Evolutionary conservation across 2,113 vertebrate genomes (phyloP), one percentile per base, ranked within the genome.

Genomic region (Haemorhous mexicanus): DNA sequence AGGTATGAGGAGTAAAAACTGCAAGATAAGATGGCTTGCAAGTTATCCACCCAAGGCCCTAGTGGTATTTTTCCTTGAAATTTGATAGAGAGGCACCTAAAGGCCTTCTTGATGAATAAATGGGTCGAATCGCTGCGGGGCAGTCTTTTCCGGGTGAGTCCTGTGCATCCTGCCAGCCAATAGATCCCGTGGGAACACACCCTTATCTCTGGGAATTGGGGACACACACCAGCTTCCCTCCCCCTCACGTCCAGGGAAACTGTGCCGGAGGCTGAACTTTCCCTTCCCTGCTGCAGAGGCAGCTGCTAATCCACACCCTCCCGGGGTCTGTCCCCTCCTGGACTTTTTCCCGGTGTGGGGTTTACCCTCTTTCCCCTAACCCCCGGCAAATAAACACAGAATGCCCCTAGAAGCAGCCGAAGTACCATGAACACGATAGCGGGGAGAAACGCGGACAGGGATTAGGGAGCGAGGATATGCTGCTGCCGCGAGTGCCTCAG

Each of bases 71-170:
- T 20, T 2, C 87, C 85, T 77, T 59, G 88, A 93, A 94, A 91
- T 93, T 84, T 92, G 58, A 66, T 84, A 89, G 79, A 93, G 90
- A 95, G 85, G 59, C 82, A 90, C 66, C 61, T 39, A 11, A 69
- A 94, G 78, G 84, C 90, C 80, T 94, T 84, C 91, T 90, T 89
- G 92, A 93, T 56, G 94, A 96, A 53, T 80, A 84, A 93, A 82
- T 39, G 77, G 85, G 55, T 91, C 7, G 7, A 90, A 73, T 56
- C 7, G 16, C 56, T 68, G n/a, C 58, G 86, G 59, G 44, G 22
- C 62, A 80, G 32, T 81, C 32, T 90, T 95, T 96, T 72, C 84
- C 10, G 0, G 11, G 37, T 1, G 4, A 78, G 13, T 39, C 10
- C 13, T 4, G 1, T 11, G 73, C 75, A 64, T 64, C n/a, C 75